Conservation (phyloP, 1,140 invertebrate species). For the Globodera rostochiensis region DNA sequence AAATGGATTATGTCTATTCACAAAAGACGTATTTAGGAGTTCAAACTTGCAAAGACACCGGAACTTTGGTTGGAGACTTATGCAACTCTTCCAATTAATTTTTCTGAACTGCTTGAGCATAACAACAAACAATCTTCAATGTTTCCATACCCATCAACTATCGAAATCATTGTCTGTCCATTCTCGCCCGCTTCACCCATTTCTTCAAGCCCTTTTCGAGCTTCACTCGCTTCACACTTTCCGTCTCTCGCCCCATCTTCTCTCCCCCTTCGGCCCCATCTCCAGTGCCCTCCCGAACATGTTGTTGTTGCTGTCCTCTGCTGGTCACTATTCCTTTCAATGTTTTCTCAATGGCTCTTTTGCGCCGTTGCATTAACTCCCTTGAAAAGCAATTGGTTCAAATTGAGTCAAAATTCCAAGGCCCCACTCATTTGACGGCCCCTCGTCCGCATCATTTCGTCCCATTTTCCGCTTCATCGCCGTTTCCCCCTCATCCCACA, state of each 20-base stretch:
- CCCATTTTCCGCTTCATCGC: not conserved
- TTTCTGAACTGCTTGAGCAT: too few species aligned
- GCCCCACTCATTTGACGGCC: not conserved
- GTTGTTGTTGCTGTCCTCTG: not conserved
- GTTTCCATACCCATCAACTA: too few species aligned
- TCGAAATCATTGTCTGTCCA: not conserved
- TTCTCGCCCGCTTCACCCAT: slow-evolving; percentile 8
- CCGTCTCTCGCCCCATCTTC: not conserved
- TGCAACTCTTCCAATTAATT: too few species aligned
- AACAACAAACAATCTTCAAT: too few species aligned
- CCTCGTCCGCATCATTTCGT: not conserved
- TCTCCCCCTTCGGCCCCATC: not conserved
- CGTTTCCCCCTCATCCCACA: slow-evolving; percentile 74
- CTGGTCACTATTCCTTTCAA: not conserved
- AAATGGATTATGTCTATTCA: too few species aligned
- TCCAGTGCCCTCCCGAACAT: not conserved
- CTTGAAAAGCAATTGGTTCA: not conserved
- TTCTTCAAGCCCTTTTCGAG: not conserved
- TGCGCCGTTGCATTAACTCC: not conserved
- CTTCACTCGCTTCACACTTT: slow-evolving; percentile 6
- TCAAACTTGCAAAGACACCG: too few species aligned
- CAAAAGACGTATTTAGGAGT: too few species aligned
- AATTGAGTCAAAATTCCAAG: not conserved
- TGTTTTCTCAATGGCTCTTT: not conserved
- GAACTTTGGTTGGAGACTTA: too few species aligned